A percentile compares a stretch with the other conserved stretches of the same genome.
Evolutionary conservation across 2,888 invertebrate species (phyloP).

Genomic region (Lasioglossum figueresi): DNA sequence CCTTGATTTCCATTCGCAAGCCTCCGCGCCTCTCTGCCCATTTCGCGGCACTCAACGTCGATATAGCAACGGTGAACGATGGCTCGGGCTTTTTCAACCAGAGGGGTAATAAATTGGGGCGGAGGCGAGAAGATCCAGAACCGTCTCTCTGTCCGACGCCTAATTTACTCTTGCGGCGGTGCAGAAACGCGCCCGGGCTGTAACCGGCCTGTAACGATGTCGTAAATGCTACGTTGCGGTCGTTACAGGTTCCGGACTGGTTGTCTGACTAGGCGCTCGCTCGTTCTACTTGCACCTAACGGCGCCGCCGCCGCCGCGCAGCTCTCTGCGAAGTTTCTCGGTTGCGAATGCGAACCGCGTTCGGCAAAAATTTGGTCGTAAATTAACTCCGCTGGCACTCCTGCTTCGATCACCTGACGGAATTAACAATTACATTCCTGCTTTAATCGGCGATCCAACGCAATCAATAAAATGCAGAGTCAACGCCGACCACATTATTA

Average conservation of each 20-base stretch:
- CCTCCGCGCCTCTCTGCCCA: slow-evolving; percentile 1
- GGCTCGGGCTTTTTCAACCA: neutral
- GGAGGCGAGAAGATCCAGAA: neutral
- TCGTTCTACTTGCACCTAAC: neutral
- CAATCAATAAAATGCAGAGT: too few relatives aligned
- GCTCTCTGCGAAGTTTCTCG: neutral
- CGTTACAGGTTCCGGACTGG: neutral
- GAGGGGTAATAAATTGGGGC: slow-evolving; percentile 13
- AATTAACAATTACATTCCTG: too few relatives aligned
- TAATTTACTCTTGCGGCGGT: slow-evolving; percentile 21
- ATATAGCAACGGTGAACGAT: neutral
- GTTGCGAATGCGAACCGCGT: neutral
- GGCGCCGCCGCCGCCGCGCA: neutral
- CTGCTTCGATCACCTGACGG: too few relatives aligned
- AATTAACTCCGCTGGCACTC: neutral
- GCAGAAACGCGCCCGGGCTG: neutral
- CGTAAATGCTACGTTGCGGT: slow-evolving; percentile 8
- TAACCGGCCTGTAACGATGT: slow-evolving; percentile 1
- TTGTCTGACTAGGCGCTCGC: neutral
- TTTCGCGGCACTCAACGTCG: neutral
- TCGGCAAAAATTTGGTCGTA: neutral
- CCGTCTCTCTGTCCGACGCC: neutral
- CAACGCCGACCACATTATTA: too few relatives aligned
- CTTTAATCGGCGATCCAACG: too few relatives aligned
- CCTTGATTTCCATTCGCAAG: slow-evolving; percentile 34